Base-by-base conservation (phyloP, 2,797 vertebrate species). In the Microchirus variegatus region DNA sequence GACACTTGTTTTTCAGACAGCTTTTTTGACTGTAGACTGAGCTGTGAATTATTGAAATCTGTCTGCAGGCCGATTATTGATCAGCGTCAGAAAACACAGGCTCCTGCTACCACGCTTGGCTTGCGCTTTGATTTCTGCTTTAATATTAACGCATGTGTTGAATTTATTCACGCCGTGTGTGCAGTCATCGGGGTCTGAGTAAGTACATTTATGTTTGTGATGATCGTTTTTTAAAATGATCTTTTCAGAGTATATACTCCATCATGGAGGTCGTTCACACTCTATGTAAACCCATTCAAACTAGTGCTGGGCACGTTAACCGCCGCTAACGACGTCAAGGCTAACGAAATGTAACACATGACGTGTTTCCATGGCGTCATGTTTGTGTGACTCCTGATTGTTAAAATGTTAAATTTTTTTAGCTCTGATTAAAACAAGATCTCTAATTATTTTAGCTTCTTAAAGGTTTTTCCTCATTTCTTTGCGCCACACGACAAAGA, bases 11-110 rank as follows among this genome's bases (percentile, higher is more conserved):
- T 59, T 44, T 16, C 75, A 67, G 64, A 58, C 67, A 53, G n/a
- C n/a, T n/a, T 68, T 67, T 66, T 68, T 53, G 69, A 70, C 82
- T 66, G 68, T 64, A 61, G 78, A 78, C 68, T 14, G 48, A 73
- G 72, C 47, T 66, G 75, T 92, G 85, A 90, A 92, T 91, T 90
- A 90, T 90, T 91, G 58, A 89, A 80, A 82, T 51, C 48, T 73
- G 75, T 89, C 90, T 87, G 73, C 77, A 54, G 87, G 78, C 77
- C 63, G 47, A 67, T 84, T 89, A 92, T 91, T 87, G 92, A 92
- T 91, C 79, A 75, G 45, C 50, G 78, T 77, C 69, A 70, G 77
- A 81, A 78, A 64, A 67, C 58, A 63, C 53, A 73, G 53, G 68
- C 59, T 60, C 50, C 59, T 77, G 63, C 73, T 78, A 78, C 74